These are phyloP conservation scores for Myanophis thanlyinensis DNA, from an alignment of 2,113 vertebrate genomes.

Conservation along the genomic window DNA sequence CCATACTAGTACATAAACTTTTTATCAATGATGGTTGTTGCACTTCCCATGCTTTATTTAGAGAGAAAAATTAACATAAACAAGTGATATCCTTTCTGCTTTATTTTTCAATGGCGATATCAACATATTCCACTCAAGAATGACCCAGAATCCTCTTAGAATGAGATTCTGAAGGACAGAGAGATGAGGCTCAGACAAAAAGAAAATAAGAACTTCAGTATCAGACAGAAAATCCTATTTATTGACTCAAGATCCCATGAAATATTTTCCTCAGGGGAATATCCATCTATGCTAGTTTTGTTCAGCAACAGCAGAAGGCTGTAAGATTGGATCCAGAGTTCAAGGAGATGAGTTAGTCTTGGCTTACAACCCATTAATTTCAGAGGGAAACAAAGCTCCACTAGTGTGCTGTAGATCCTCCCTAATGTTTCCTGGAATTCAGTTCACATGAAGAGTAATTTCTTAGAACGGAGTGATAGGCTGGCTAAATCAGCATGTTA, in stretches of 20 bases:
- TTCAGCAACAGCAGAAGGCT: background rate
- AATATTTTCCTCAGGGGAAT: background rate
- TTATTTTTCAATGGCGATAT: background rate
- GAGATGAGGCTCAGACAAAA: background rate
- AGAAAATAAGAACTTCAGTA: background rate
- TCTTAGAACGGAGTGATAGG: background rate
- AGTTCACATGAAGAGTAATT: background rate
- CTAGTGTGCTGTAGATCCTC: background rate
- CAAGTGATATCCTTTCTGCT: background rate
- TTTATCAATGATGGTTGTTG: background rate
- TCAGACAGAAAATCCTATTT: background rate
- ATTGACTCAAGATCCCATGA: background rate
- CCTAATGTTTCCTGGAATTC: background rate
- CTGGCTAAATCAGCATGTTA: background rate
- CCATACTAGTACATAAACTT: constrained; percentile 45
- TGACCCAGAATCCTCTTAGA: background rate
- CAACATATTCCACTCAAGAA: background rate
- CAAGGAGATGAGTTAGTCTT: background rate
- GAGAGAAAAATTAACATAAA: background rate
- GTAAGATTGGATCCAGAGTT: background rate
- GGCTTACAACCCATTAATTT: background rate
- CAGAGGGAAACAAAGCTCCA: background rate
- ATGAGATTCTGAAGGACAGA: background rate
- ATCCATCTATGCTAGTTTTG: background rate
- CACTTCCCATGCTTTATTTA: background rate